phyloP scores from a whole-genome alignment of 2,888 invertebrate species.

The Kuschelorhynchus macadamiae region DNA sequence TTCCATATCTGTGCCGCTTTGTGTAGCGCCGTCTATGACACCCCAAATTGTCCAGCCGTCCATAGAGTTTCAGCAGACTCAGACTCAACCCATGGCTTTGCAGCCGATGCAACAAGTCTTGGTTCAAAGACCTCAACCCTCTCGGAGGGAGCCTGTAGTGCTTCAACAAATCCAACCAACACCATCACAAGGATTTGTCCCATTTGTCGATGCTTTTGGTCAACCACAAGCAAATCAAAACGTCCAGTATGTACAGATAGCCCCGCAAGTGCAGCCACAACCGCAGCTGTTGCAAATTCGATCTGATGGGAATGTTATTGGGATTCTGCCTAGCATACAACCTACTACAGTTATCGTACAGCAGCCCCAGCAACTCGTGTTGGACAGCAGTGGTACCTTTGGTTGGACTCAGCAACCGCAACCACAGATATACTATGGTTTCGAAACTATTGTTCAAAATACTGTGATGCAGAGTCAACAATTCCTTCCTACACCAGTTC shows the following conservation, averaged over 20 bases:
- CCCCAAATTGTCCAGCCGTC: constrained; percentile 47
- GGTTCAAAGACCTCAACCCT: constrained; percentile 54
- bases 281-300: constrained; percentile 70
- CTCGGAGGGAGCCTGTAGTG: constrained; percentile 39
- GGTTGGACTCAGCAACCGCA: constrained; percentile 65
- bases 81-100: constrained; percentile 30
- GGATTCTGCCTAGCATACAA: constrained; percentile 64
- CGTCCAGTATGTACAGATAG: constrained; percentile 82
- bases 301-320: constrained; percentile 66
- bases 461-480: constrained; percentile 91
- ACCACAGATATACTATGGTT: constrained; percentile 81
- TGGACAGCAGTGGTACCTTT: constrained; percentile 66
- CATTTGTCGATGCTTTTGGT: constrained; percentile 79
- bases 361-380: constrained; percentile 64
- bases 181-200: constrained; percentile 66
- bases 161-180: constrained; percentile 45
- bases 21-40: constrained; percentile 36
- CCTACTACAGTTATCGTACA: constrained; percentile 66
- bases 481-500: constrained; percentile 85
- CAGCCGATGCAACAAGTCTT: constrained; percentile 54
- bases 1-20: constrained; percentile 46
- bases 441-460: constrained; percentile 90
- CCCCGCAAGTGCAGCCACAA: constrained; percentile 70
- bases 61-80: constrained; percentile 45
- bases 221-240: constrained; percentile 80